Evolutionary conservation across 1,140 invertebrate species (phyloP).

Genomic region (Gryllus bimaculatus): DNA sequence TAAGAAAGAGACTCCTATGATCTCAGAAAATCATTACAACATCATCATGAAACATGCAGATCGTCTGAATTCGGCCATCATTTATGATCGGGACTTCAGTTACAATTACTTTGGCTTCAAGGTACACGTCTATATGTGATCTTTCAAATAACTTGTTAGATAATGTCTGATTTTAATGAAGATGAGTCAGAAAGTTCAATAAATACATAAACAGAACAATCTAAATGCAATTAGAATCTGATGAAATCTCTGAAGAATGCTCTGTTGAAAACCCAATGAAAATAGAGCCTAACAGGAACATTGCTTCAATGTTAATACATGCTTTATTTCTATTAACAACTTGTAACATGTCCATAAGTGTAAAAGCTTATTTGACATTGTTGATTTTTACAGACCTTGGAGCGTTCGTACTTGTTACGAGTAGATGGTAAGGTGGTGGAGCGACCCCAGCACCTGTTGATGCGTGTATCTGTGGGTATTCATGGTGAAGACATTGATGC

Average conservation of each 20-base stretch:
- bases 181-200: background rate
- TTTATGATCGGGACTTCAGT: constrained; percentile 93
- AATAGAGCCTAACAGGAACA: too few relatives aligned
- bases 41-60: constrained; percentile 84
- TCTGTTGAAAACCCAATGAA: too few relatives aligned
- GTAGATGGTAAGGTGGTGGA: constrained; percentile 92
- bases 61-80: constrained; percentile 87
- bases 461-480: constrained; percentile 95
- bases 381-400: constrained; percentile 58
- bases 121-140: constrained; percentile 32
- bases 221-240: too few relatives aligned
- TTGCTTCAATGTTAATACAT: background rate
- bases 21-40: constrained; percentile 72
- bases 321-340: background rate
- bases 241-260: too few relatives aligned
- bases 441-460: constrained; percentile 96
- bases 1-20: constrained; percentile 63
- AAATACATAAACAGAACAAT: too few relatives aligned
- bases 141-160: background rate
- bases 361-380: background rate
- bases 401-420: constrained; percentile 89
- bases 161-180: background rate
- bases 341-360: background rate
- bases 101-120: constrained; percentile 99
- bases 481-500: constrained; percentile 88